Base-by-base conservation (phyloP, 2,797 vertebrate species). In the Oreortyx pictus region DNA sequence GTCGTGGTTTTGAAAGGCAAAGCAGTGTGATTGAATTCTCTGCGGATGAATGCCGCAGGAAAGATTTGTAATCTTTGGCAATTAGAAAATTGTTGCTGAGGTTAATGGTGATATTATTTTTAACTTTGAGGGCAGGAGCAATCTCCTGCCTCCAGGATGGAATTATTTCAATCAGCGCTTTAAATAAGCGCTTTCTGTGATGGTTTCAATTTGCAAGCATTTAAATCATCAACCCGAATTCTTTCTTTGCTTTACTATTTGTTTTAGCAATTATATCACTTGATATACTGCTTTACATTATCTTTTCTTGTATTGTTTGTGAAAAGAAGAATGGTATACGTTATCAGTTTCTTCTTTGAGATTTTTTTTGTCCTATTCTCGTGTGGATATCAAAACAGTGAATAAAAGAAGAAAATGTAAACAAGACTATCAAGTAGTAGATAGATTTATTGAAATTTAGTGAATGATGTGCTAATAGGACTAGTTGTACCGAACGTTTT, bases 31-130 rank as follows among this genome's bases (percentile, higher is more conserved):
- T 1, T 75, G 90, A 80, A 82, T 90, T 82, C 86, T 76, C 78
- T 8, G 66, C 3, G 52, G 81, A 39, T 43, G 83, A 88, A 19
- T 6, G 7, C 50, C 64, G 74, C 86, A 11, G 22, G 43, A 9
- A 82, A 37, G 93, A 80, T 81, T 56, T 72, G 68, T 14, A 68
- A 68, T 86, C 81, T 75, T 70, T 68, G 65, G 93, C 91, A 96
- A 94, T 96, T 92, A 95, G 91, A 85, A 91, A 82, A 92, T 79
- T 77, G 72, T 78, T 80, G 84, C 88, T 47, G 82, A 95, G 88
- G 89, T 93, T 96, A 92, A 94, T 94, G 78, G 65, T 27, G 72
- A 33, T 85, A 83, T 92, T 96, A 95, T 95, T 96, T 96, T 96
- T 94, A 96, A 94, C 91, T 93, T 80, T 4, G 86, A 91, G 94